Conservation (phyloP, 1,140 invertebrate genomes). For the Brachionus angularis region DNA sequence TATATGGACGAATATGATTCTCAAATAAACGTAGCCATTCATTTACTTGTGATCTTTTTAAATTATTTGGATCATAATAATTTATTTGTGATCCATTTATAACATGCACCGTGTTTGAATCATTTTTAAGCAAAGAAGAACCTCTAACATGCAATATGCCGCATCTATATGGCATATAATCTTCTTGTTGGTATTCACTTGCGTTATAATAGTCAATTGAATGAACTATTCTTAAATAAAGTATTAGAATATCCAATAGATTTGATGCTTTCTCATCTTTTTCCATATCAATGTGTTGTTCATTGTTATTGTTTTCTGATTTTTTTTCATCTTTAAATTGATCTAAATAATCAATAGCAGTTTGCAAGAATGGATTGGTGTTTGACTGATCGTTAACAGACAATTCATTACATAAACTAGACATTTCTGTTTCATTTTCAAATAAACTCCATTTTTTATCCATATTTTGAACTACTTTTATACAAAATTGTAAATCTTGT, state of each 20-base stretch:
- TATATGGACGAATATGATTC: conserved; percentile 8
- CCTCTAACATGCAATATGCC: conserved; percentile 89
- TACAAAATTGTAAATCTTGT: conserved; percentile 85
- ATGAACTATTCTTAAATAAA: conserved; percentile 93
- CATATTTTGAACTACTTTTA: conserved; percentile 85
- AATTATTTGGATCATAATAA: not conserved
- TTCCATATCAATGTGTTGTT: conserved; percentile 63
- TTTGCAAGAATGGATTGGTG: too few relatives aligned
- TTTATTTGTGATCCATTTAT: conserved; percentile 9
- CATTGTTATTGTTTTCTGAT: conserved; percentile 1
- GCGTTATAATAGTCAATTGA: conserved; percentile 98
- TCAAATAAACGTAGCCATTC: conserved; percentile 24
- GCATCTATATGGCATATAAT: conserved; percentile 98
- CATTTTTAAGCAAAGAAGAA: not conserved
- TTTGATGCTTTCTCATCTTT: conserved; percentile 71
- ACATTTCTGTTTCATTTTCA: conserved; percentile 94
- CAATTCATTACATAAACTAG: too few relatives aligned
- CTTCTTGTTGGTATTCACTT: conserved; percentile 97
- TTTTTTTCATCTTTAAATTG: not conserved
- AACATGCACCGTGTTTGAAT: not conserved
- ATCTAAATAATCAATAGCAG: conserved; percentile 68
- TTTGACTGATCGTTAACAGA: too few relatives aligned
- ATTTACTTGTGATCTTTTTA: not conserved
- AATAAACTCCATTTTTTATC: conserved; percentile 94
- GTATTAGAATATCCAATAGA: conserved; percentile 75